Conservation (phyloP, 2,113 vertebrate genomes). For the Podarcis cretensis region DNA sequence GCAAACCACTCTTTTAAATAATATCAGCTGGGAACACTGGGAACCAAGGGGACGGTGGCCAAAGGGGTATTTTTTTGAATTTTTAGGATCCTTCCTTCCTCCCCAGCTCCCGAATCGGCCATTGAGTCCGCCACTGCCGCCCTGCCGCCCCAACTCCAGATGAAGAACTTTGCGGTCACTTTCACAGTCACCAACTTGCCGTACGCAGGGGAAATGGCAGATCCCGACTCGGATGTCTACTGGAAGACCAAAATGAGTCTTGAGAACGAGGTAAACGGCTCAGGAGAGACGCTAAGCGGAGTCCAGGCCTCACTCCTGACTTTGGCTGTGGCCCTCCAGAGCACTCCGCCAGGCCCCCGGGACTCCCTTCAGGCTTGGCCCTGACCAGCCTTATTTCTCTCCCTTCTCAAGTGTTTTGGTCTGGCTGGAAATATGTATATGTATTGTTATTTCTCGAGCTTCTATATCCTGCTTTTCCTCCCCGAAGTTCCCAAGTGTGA, state of each 20-base stretch:
- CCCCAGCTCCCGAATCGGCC: conserved; percentile 43
- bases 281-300: no score
- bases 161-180: conserved; percentile 59
- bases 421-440: no score
- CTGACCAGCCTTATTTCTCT: background rate
- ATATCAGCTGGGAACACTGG: no score
- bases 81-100: background rate
- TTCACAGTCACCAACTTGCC: conserved; percentile 74
- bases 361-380: background rate
- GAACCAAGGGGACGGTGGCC: background rate
- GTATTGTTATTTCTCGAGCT: no score
- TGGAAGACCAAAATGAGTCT: conserved; percentile 61
- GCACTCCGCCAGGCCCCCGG: background rate
- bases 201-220: conserved; percentile 51
- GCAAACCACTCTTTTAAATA: no score
- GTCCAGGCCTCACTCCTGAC: background rate
- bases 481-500: no score
- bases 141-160: conserved; percentile 7
- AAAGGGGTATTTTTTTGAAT: background rate
- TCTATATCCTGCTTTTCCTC: no score
- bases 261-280: conserved; percentile 66
- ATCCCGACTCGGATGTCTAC: conserved; percentile 41
- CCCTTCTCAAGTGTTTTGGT: background rate
- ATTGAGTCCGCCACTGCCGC: conserved; percentile 35
- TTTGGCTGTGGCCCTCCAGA: background rate